Percentiles rank a stretch among this genome's conserved stretches.
Evolutionary conservation across 2,888 invertebrate genomes (phyloP).

Genomic region (Spodoptera littoralis): DNA sequence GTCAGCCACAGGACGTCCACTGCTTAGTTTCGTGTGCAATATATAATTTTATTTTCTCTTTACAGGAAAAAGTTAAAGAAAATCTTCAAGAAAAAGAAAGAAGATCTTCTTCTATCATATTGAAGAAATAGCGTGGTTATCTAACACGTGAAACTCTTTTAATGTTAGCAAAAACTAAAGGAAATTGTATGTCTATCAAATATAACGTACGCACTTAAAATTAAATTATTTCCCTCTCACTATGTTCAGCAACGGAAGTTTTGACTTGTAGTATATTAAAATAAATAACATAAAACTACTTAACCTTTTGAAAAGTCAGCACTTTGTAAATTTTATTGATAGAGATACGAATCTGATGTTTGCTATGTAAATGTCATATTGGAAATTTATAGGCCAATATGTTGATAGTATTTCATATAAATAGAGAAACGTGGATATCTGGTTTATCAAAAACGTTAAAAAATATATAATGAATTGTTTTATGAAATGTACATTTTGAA

Average conservation of each 20-base stretch:
- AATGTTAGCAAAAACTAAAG: constrained; percentile 7
- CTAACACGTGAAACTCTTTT: constrained; percentile 11
- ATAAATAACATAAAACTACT: constrained; percentile 26
- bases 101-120: too few species aligned
- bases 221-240: constrained; percentile 23
- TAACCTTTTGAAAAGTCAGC: constrained; percentile 28
- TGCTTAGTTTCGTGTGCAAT: too few species aligned
- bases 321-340: constrained; percentile 30
- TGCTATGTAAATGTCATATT: constrained; percentile 38
- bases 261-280: constrained; percentile 25
- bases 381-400: constrained; percentile 2
- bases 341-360: constrained; percentile 38
- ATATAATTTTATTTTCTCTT: too few species aligned
- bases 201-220: neutral
- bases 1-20: too few species aligned
- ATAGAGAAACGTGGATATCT: too few species aligned
- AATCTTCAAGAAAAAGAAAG: too few species aligned
- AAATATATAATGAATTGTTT: too few species aligned
- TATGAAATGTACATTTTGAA: too few species aligned
- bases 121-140: too few species aligned
- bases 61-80: too few species aligned
- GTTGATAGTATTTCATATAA: too few species aligned
- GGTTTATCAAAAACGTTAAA: too few species aligned
- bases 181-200: constrained; percentile 38
- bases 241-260: constrained; percentile 37